Conservation (phyloP, 2,888 invertebrate species). For the Trichacis sp. region DNA sequence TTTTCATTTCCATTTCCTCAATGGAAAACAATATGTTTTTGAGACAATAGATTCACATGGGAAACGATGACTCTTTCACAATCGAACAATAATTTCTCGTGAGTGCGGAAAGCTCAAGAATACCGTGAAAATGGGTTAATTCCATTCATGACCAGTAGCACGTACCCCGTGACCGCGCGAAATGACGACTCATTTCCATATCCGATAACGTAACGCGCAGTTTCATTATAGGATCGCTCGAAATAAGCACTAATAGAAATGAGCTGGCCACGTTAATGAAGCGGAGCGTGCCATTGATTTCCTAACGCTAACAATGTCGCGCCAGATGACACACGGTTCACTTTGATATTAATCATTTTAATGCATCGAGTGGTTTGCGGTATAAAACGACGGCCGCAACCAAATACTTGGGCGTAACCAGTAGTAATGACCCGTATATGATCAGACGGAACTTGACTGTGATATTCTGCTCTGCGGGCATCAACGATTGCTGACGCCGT, state of each 20-base stretch:
- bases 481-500: conserved; percentile 15
- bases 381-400: not conserved
- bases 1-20: no score
- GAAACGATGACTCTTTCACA: no score
- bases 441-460: conserved; percentile 24
- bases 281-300: conserved; percentile 16
- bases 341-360: conserved; percentile 29
- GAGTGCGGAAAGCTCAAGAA: no score
- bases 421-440: conserved; percentile 30
- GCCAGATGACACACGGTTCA: conserved; percentile 15
- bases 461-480: conserved; percentile 15
- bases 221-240: conserved; percentile 17
- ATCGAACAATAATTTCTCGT: no score
- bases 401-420: conserved; percentile 2
- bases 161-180: not conserved
- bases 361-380: conserved; percentile 21
- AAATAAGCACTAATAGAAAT: conserved; percentile 25
- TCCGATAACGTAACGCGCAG: not conserved
- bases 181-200: not conserved
- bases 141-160: no score
- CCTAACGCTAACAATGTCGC: conserved; percentile 9
- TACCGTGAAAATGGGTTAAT: no score
- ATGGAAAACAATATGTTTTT: no score
- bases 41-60: no score
- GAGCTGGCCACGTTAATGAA: not conserved